Conservation (phyloP, 2,888 invertebrate species). For the Troides helena region DNA sequence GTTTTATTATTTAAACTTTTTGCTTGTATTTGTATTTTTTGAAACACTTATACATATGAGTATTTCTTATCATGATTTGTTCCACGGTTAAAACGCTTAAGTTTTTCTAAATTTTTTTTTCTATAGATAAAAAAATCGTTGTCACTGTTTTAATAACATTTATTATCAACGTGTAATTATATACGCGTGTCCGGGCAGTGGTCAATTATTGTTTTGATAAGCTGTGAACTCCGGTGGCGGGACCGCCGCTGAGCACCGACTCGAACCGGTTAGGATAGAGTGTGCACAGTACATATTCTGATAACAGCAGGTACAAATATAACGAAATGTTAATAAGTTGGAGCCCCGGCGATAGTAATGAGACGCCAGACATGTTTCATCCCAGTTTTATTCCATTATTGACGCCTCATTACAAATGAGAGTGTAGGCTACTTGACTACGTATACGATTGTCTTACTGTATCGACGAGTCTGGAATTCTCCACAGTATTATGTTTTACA, state of each 20-base stretch:
- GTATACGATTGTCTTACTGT: neutral
- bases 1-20: too few species aligned
- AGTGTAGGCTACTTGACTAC: neutral
- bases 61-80: too few species aligned
- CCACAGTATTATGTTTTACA: too few species aligned
- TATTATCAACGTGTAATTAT: slow-evolving; percentile 8
- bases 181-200: slow-evolving; percentile 14
- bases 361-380: neutral
- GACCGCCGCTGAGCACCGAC: slow-evolving; percentile 13
- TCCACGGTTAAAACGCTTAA: neutral
- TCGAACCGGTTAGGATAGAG: slow-evolving; percentile 2
- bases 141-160: slow-evolving; percentile 4
- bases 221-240: slow-evolving; percentile 15
- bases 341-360: neutral
- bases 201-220: slow-evolving; percentile 23
- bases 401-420: neutral
- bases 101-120: neutral
- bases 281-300: neutral
- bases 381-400: neutral
- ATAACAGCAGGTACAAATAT: neutral
- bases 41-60: too few species aligned
- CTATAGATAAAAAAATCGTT: neutral
- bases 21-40: too few species aligned
- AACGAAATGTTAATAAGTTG: neutral
- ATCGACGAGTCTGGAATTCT: too few species aligned